A percentile compares a stretch with the other conserved stretches of the same genome.
Evolutionary conservation across 2,888 invertebrate species (phyloP).

Genomic region (Platycheirus albimanus): DNA sequence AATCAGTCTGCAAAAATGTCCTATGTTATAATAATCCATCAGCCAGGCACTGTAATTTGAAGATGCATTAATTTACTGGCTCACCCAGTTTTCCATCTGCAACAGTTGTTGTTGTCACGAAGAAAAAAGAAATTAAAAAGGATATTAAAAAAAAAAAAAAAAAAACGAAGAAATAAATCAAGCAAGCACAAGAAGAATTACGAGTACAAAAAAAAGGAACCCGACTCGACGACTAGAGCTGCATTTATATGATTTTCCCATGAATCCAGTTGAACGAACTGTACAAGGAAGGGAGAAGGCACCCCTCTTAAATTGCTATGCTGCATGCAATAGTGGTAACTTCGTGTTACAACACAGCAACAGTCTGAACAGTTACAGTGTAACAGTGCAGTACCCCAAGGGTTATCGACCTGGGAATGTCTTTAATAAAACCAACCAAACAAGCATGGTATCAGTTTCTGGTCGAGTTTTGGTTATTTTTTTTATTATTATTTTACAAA

Average conservation of each 20-base stretch:
- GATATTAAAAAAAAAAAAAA: background rate
- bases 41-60: too few species aligned
- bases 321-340: constrained; percentile 42
- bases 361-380: constrained; percentile 42
- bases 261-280: constrained; percentile 64
- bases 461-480: constrained; percentile 15
- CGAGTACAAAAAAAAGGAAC: constrained; percentile 29
- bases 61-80: background rate
- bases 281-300: constrained; percentile 46
- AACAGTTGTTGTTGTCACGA: constrained; percentile 44
- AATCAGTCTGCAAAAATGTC: too few species aligned
- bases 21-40: too few species aligned
- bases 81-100: constrained; percentile 34
- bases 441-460: constrained; percentile 32
- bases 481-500: constrained; percentile 1
- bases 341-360: constrained; percentile 60
- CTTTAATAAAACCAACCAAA: constrained; percentile 27
- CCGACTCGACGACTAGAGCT: constrained; percentile 21
- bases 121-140: constrained; percentile 18
- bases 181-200: constrained; percentile 2
- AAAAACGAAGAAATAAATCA: constrained; percentile 6
- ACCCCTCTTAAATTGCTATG: constrained; percentile 28
- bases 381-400: constrained; percentile 11
- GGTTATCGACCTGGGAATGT: constrained; percentile 51
- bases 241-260: constrained; percentile 64